Base-by-base conservation (phyloP, 2,888 invertebrate genomes). In the Polylopha cassiicola region DNA sequence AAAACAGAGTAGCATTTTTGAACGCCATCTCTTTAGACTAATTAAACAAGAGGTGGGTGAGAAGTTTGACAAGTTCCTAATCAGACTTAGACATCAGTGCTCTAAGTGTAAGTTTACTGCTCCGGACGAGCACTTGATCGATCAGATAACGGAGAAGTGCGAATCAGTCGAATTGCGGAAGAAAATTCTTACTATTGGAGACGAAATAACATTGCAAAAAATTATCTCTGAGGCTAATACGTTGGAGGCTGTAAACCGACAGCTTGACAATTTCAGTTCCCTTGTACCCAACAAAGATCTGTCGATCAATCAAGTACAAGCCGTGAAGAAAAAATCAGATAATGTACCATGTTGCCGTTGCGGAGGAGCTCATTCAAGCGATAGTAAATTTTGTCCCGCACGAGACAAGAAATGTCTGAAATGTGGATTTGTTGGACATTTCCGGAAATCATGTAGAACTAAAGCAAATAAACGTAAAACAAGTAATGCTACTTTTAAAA, bases 11-110 rank as follows among this genome's bases (percentile, higher is more conserved):
- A 14, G 23, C 34, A 2, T 55, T 37, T 41, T 23, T 17, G 63
- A 67, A 48, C 31, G 61, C 5, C 58, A 65, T 44, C 5, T 61
- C 2, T 64, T 64, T 41, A 38, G 61, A 1, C 34, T 49, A 6
- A 36, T 59, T 3, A 61, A 54, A 38, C 61, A 59, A 29, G 57
- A 63, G 42, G 27, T 44, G 26, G 52, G 44, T 1, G 65, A 66
- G 22, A 55, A 53, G 18, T 58, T 67, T 34, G 60, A 55, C 21
- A 64, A 61, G 32, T 67, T 64, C 43, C 13, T 63, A 5, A 20
- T 57, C 3, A 44, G 55, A 24, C 24, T 64, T 4, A 11, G 48
- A 13, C 28, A 37, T 3, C 50, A 44, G 24, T 11, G 22, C 11
- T 3, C 13, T 2, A 50, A 50, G 51, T 46, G 46, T 20, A 33